Percentiles rank a stretch among this genome's conserved stretches.
phyloP scores from a whole-genome alignment of 2,888 invertebrate species.

The Iselma pallidipennis region DNA sequence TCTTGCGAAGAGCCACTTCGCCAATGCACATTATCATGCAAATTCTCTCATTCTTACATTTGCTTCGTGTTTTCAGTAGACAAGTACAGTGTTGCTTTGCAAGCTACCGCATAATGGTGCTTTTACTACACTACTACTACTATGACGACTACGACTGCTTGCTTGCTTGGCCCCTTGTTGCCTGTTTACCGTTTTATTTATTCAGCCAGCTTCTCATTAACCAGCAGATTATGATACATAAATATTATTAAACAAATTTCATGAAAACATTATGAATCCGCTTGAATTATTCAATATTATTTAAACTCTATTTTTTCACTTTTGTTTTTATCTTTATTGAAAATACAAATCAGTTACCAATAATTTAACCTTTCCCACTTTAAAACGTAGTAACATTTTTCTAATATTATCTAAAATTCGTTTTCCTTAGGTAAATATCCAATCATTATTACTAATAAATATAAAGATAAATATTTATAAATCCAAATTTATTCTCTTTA shows the following conservation, averaged over 20 bases:
- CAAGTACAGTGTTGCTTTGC: conserved; percentile 49
- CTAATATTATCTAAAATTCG: not conserved
- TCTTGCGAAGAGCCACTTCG: conserved; percentile 48
- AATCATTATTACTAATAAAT: not conserved
- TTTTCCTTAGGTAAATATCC: not conserved
- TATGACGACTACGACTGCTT: too few species aligned
- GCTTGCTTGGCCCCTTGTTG: conserved; percentile 29
- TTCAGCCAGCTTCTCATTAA: conserved; percentile 41
- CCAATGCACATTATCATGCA: conserved; percentile 54
- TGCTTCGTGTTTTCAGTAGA: conserved; percentile 52
- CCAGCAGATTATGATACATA: conserved; percentile 40
- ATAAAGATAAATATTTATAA: not conserved
- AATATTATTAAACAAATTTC: conserved; percentile 17
- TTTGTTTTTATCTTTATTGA: too few species aligned
- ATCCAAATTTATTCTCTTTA: too few species aligned
- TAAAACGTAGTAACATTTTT: not conserved
- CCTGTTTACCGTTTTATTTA: conserved; percentile 37
- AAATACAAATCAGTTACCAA: too few species aligned
- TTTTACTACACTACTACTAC: not conserved
- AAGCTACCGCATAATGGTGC: conserved; percentile 34
- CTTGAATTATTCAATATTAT: too few species aligned
- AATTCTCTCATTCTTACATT: conserved; percentile 55
- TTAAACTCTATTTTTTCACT: too few species aligned
- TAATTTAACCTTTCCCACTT: conserved; percentile 6
- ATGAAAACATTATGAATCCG: too few species aligned